Evolutionary conservation across 2,797 vertebrate genomes (phyloP).

Genomic region (Rhinophrynus dorsalis): DNA sequence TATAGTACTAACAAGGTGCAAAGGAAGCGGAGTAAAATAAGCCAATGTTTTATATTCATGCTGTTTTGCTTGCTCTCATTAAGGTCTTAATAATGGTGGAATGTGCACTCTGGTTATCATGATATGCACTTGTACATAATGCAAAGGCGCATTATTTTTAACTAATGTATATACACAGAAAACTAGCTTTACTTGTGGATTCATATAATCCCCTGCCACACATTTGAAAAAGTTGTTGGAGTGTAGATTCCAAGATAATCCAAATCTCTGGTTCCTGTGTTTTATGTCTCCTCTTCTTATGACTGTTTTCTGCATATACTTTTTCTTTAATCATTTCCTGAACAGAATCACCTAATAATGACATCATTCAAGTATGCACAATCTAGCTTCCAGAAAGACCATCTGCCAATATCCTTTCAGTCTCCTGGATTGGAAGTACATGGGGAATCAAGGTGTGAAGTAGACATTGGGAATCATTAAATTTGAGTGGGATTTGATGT

Average conservation of each 20-base stretch:
- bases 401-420: not conserved
- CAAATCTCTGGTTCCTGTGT: not conserved
- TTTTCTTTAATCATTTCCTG: conserved; percentile 4
- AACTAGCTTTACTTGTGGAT: not conserved
- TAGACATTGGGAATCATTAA: not conserved
- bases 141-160: too few species aligned
- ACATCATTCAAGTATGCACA: conserved; percentile 9
- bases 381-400: not conserved
- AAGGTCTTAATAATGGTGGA: too few species aligned
- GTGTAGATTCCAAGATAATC: not conserved
- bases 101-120: too few species aligned
- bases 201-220: not conserved
- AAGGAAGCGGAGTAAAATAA: too few species aligned
- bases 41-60: too few species aligned
- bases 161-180: too few species aligned
- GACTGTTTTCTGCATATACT: not conserved
- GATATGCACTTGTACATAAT: too few species aligned
- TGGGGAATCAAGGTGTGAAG: not conserved
- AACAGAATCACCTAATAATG: not conserved
- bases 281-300: not conserved
- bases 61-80: too few species aligned
- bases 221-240: not conserved
- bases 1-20: too few species aligned
- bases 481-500: too few species aligned
- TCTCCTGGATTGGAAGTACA: not conserved